phyloP scores from a whole-genome alignment of 2,888 invertebrate genomes.

The Eudasyphora cyanicolor region DNA sequence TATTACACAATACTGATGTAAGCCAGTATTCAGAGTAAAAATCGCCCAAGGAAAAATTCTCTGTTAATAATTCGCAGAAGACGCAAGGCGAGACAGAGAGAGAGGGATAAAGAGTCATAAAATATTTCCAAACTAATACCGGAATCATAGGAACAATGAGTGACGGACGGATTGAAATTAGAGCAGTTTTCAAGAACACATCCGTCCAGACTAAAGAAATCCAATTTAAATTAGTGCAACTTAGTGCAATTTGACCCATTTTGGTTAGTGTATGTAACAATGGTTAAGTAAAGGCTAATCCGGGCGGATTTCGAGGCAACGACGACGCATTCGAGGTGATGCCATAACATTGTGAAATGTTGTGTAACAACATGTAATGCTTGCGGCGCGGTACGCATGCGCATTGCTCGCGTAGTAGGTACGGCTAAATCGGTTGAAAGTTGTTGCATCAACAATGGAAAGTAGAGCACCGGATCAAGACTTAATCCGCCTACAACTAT shows the following conservation, averaged over 20 bases:
- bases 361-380: slow-evolving; percentile 62
- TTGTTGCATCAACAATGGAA: slow-evolving; percentile 43
- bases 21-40: slow-evolving; percentile 21
- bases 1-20: slow-evolving; percentile 49
- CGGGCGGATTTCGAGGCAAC: not conserved
- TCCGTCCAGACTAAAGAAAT: slow-evolving; percentile 31
- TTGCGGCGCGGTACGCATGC: not conserved
- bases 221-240: slow-evolving; percentile 44
- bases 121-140: not conserved
- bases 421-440: not conserved
- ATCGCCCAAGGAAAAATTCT: slow-evolving; percentile 5
- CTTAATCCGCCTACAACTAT: slow-evolving; percentile 33
- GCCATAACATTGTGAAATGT: slow-evolving; percentile 44
- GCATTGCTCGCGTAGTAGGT: slow-evolving; percentile 2
- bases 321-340: slow-evolving; percentile 16
- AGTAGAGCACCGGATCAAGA: slow-evolving; percentile 53
- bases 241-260: slow-evolving; percentile 26
- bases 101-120: slow-evolving; percentile 23
- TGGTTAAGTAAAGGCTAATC: slow-evolving; percentile 42
- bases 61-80: slow-evolving; percentile 35
- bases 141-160: slow-evolving; percentile 32
- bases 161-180: slow-evolving; percentile 45
- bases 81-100: not conserved
- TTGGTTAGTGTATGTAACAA: slow-evolving; percentile 15
- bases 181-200: slow-evolving; percentile 50